Percentiles rank a stretch among this genome's conserved stretches.
phyloP scores from a whole-genome alignment of 1,140 invertebrate genomes.

The Rhyacophila brunnea region DNA sequence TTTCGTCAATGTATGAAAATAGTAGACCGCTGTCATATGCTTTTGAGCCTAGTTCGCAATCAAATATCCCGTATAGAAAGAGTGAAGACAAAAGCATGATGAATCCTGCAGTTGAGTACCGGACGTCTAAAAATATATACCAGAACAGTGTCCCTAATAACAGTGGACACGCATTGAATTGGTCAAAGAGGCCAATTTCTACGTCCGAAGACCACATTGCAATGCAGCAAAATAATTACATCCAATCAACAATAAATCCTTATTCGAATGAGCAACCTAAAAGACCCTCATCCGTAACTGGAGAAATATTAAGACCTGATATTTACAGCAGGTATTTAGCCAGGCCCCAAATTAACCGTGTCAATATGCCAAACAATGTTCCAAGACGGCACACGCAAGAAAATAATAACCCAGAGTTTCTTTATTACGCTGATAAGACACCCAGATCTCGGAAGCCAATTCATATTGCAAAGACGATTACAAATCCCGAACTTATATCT shows the following conservation, averaged over 20 bases:
- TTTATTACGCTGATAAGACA: constrained; percentile 66
- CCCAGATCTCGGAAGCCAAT: constrained; percentile 66
- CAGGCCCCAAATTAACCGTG: constrained; percentile 22
- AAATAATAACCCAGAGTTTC: constrained; percentile 47
- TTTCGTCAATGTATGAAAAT: constrained; percentile 55
- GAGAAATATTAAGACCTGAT: constrained; percentile 43
- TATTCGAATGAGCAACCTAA: constrained; percentile 42
- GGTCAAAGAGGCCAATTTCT: constrained; percentile 46
- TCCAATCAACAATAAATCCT: constrained; percentile 37
- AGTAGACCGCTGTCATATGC: constrained; percentile 54
- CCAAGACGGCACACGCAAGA: constrained; percentile 20
- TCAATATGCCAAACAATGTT: not conserved
- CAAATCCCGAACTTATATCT: constrained; percentile 5
- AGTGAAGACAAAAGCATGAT: constrained; percentile 5
- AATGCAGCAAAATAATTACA: constrained; percentile 46
- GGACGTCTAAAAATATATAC: constrained; percentile 23
- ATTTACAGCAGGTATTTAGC: constrained; percentile 28
- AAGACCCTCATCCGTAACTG: constrained; percentile 58
- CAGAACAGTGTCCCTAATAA: constrained; percentile 17
- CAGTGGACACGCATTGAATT: constrained; percentile 9
- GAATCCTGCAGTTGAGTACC: constrained; percentile 2
- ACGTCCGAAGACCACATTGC: constrained; percentile 59
- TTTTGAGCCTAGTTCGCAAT: constrained; percentile 41
- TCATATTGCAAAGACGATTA: constrained; percentile 46
- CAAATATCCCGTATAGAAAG: constrained; percentile 3